phyloP scores from a whole-genome alignment of 2,888 invertebrate species.

The Cataglyphis livida region DNA sequence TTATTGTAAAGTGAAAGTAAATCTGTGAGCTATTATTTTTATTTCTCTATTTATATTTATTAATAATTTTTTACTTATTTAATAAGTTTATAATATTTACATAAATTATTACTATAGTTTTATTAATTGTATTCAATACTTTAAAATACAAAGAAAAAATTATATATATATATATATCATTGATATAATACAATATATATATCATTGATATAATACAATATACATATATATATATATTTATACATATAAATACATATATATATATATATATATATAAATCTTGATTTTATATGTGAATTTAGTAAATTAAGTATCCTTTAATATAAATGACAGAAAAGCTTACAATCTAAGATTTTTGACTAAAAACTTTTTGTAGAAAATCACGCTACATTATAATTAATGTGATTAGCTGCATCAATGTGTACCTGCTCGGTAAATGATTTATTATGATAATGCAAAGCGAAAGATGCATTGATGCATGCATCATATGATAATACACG shows the following conservation, averaged over 20 bases:
- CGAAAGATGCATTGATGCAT: slow-evolving; percentile 52
- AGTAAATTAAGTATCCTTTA: background rate
- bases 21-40: background rate
- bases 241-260: too few relatives aligned
- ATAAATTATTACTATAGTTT: background rate
- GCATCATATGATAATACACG: slow-evolving; percentile 24
- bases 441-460: slow-evolving; percentile 58
- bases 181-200: too few relatives aligned
- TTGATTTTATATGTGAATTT: background rate
- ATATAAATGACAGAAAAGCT: background rate
- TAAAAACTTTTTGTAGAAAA: background rate
- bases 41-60: background rate
- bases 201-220: too few relatives aligned
- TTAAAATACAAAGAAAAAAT: background rate
- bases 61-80: background rate
- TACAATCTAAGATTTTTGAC: background rate
- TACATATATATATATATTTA: background rate
- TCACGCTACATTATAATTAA: slow-evolving; percentile 51
- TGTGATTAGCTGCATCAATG: slow-evolving; percentile 51
- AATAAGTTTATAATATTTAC: slow-evolving; percentile 7
- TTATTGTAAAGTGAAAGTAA: too few relatives aligned
- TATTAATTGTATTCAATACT: background rate
- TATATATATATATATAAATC: background rate
- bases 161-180: background rate
- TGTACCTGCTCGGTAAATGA: slow-evolving; percentile 29